Evolutionary conservation across 1,140 invertebrate genomes (phyloP).

Genomic region (Orius laevigatus): DNA sequence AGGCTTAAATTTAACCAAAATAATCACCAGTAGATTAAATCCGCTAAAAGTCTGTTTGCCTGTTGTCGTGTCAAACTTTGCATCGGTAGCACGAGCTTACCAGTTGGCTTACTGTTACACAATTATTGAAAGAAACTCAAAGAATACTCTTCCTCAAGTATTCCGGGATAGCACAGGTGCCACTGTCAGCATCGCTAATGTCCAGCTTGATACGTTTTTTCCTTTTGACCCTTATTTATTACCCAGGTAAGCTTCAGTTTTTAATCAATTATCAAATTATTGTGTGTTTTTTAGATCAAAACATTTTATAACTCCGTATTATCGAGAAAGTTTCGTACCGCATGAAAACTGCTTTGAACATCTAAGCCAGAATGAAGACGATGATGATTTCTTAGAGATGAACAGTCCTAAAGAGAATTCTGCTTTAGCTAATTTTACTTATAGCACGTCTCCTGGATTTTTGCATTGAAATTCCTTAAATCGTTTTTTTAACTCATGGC

Average conservation of each 20-base stretch:
- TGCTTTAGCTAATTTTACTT: too few species aligned
- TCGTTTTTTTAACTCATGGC: too few species aligned
- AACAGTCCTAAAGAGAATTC: too few species aligned
- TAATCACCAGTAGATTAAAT: conserved; percentile 71
- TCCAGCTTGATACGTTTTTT: conserved; percentile 48
- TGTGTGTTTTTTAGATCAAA: too few species aligned
- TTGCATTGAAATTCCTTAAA: too few species aligned
- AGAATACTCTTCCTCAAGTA: conserved; percentile 24
- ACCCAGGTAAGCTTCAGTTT: conserved; percentile 30
- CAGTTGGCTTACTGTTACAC: conserved; percentile 85
- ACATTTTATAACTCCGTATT: too few species aligned
- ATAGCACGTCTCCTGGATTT: too few species aligned
- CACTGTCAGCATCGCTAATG: conserved; percentile 26
- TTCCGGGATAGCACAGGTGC: conserved; percentile 30
- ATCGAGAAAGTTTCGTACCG: too few species aligned
- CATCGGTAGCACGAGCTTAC: conserved; percentile 64
- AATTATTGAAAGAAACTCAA: conserved; percentile 73
- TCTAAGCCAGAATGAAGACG: too few species aligned
- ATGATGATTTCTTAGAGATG: too few species aligned
- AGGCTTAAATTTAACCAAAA: conserved; percentile 62
- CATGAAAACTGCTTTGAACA: too few species aligned
- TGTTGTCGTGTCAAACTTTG: conserved; percentile 65
- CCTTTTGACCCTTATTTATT: conserved; percentile 69
- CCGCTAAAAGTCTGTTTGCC: conserved; percentile 63
- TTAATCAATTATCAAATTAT: too few species aligned